Conservation (phyloP, 2,888 invertebrate genomes). For the Cybosia mesomella region DNA sequence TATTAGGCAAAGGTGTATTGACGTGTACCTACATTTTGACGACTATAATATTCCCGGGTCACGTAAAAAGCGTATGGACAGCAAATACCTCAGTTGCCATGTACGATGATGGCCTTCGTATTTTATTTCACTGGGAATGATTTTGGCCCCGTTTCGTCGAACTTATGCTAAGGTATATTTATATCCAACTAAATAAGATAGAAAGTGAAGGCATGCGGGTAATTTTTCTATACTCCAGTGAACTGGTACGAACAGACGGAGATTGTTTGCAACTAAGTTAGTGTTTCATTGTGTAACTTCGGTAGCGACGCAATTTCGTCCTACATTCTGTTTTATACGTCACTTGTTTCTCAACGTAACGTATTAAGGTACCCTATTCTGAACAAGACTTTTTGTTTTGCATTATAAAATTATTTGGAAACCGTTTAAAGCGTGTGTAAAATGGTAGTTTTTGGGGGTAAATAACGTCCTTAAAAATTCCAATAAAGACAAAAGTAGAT, state of each 20-base stretch:
- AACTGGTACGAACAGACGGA: constrained; percentile 10
- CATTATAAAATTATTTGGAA: not conserved
- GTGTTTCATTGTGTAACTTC: constrained; percentile 14
- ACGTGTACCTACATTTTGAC: no score
- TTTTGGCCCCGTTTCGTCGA: not conserved
- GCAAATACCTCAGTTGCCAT: not conserved
- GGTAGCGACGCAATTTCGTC: not conserved
- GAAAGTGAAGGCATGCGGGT: not conserved
- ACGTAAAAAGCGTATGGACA: no score
- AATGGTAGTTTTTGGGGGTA: no score
- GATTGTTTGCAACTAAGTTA: constrained; percentile 22
- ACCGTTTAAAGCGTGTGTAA: no score
- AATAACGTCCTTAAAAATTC: no score
- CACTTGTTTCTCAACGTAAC: not conserved
- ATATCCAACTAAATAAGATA: not conserved
- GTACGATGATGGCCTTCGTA: not conserved
- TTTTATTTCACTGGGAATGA: not conserved
- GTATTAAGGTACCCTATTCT: not conserved
- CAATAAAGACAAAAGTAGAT: no score
- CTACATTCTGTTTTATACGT: not conserved
- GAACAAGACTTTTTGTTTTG: not conserved
- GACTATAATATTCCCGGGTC: no score
- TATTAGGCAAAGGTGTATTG: no score
- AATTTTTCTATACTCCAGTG: constrained; percentile 12
- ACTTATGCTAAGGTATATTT: not conserved